phyloP scores from a whole-genome alignment of 2,113 vertebrate species.

The Phalacrocorax aristotelis region DNA sequence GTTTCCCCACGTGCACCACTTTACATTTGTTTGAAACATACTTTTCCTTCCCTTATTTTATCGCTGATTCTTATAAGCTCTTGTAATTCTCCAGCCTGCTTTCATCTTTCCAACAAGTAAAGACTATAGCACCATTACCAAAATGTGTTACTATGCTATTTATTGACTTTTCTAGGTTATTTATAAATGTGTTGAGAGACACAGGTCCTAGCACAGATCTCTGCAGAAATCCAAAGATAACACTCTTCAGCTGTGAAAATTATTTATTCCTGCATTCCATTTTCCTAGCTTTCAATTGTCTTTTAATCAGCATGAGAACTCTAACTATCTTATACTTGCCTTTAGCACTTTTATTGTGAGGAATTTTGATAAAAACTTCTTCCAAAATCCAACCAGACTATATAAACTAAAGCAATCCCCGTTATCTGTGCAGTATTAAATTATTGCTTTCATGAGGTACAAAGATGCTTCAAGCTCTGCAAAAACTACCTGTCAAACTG shows the following conservation, averaged over 20 bases:
- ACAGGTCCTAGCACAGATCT: neutral
- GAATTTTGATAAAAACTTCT: neutral
- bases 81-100: neutral
- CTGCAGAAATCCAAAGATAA: neutral
- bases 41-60: neutral
- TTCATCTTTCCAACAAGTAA: neutral
- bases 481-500: neutral
- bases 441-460: neutral
- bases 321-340: neutral
- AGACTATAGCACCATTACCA: neutral
- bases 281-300: neutral
- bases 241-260: neutral
- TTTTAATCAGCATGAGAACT: neutral
- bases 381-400: neutral
- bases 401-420: neutral
- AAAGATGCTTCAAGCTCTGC: neutral
- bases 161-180: neutral
- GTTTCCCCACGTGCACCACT: fast-evolving
- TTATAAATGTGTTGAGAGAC: neutral
- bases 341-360: neutral
- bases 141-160: neutral
- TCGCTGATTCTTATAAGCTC: fast-evolving
- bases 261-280: neutral
- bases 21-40: neutral
- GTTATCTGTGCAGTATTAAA: neutral